phyloP scores from a whole-genome alignment of 2,113 vertebrate species.

The Bos taurus region ARS-UCD2.0 NC_037336.1:91879501-91880000 shows the following conservation, averaged over 20 bases:
- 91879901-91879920: not conserved
- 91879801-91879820: not conserved
- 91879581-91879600: not conserved
- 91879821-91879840: not conserved
- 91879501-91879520: not conserved
- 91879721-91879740: not conserved
- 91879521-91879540: not conserved
- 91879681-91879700: too few species aligned
- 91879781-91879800: not conserved
- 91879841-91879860: not conserved
- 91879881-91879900: not conserved
- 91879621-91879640: not conserved
- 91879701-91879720: not conserved
- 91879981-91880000: not conserved
- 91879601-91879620: fast-evolving
- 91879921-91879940: fast-evolving
- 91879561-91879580: not conserved
- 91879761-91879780: not conserved
- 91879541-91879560: not conserved
- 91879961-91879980: not conserved
- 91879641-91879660: fast-evolving
- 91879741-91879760: not conserved
- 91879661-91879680: too few species aligned
- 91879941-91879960: not conserved
- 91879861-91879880: fast-evolving